These are phyloP conservation scores for Arrhopalites spinosus DNA, from an alignment of 2,888 invertebrate species.

Conservation along the genomic window DNA sequence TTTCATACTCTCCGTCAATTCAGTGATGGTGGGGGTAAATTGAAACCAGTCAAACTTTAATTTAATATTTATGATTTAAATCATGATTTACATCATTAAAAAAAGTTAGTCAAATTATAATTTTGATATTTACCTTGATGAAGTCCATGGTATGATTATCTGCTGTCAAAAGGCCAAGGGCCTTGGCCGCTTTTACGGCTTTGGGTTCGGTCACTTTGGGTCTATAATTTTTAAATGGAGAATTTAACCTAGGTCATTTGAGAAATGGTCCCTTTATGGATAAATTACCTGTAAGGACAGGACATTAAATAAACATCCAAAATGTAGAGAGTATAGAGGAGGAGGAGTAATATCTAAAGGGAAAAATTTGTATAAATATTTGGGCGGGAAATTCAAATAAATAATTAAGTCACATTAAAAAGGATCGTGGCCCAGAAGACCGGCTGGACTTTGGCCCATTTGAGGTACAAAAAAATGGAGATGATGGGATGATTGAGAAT, in stretches of 20 bases:
- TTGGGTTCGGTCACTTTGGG: slow-evolving; percentile 54
- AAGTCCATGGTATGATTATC: slow-evolving; percentile 49
- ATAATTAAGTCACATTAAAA: slow-evolving; percentile 40
- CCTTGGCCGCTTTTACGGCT: slow-evolving; percentile 49
- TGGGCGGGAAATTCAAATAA: neutral
- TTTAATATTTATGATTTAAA: too few species aligned
- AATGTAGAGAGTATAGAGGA: slow-evolving; percentile 54
- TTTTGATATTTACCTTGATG: too few species aligned
- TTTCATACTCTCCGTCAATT: slow-evolving; percentile 37
- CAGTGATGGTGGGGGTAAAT: slow-evolving; percentile 45
- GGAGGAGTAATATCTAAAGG: slow-evolving; percentile 49
- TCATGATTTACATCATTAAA: too few species aligned
- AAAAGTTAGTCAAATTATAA: too few species aligned
- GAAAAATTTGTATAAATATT: neutral
- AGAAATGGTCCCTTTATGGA: too few species aligned
- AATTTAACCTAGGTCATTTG: too few species aligned
- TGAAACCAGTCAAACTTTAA: slow-evolving; percentile 54
- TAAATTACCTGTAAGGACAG: slow-evolving; percentile 54
- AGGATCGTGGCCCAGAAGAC: slow-evolving; percentile 54
- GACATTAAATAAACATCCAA: slow-evolving; percentile 54
- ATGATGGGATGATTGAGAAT: slow-evolving; percentile 55
- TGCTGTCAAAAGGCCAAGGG: slow-evolving; percentile 37
- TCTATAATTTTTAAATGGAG: too few species aligned
- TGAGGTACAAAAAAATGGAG: slow-evolving; percentile 48
- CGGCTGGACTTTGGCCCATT: slow-evolving; percentile 51